Conservation (phyloP, 2,113 vertebrate species). For the Caracal caracal region DNA sequence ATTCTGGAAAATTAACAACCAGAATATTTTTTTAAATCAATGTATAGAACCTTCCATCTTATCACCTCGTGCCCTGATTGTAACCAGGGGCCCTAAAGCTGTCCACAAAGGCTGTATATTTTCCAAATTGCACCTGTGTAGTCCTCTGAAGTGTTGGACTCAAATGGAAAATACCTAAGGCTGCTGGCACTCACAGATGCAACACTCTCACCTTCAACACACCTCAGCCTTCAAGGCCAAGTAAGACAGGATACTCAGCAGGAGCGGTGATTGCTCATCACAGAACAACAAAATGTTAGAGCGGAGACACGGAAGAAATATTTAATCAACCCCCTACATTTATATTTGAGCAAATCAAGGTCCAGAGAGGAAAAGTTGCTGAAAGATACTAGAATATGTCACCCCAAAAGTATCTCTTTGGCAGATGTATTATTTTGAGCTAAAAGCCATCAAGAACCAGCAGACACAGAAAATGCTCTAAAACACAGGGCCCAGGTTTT, state of each 20-base stretch:
- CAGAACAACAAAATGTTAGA: neutral
- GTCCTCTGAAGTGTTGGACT: neutral
- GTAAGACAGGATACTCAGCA: neutral
- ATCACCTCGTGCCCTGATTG: neutral
- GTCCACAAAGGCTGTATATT: neutral
- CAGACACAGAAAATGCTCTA: neutral
- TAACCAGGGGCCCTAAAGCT: neutral
- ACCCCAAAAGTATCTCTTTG: neutral
- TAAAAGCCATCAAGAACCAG: neutral
- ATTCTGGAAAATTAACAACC: neutral
- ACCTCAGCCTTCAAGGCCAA: neutral
- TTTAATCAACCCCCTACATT: neutral
- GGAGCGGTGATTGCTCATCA: neutral
- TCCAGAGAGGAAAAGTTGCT: neutral
- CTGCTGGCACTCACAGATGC: neutral
- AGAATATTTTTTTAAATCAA: neutral
- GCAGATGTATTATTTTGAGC: neutral
- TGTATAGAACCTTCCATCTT: neutral
- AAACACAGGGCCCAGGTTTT: neutral
- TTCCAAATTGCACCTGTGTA: neutral
- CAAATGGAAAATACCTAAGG: neutral
- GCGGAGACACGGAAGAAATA: neutral
- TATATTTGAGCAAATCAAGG: conserved; percentile 9
- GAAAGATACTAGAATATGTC: neutral
- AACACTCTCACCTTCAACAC: neutral